Percentiles rank a stretch among this genome's conserved stretches.
These are phyloP conservation scores for Cololabis saira DNA, from an alignment of 2,113 vertebrate species.

Conservation along the genomic window DNA sequence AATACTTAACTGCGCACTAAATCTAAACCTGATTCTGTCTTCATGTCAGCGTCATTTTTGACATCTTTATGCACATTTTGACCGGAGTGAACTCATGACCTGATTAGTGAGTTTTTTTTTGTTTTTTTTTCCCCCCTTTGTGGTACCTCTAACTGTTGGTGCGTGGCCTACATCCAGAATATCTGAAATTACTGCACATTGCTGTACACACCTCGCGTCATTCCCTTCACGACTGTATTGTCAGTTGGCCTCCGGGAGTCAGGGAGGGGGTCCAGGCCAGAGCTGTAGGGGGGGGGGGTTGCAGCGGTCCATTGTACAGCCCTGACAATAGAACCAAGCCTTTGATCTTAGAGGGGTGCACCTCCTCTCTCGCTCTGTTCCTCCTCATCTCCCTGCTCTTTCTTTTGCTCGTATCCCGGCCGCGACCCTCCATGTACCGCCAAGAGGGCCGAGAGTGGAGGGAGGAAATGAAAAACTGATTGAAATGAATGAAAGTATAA, in stretches of 20 bases:
- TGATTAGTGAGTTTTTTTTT: not conserved
- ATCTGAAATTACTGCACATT: constrained; percentile 38
- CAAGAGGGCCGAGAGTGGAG: constrained; percentile 36
- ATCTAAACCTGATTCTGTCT: too few relatives aligned
- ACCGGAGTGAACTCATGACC: not conserved
- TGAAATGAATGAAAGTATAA: constrained; percentile 67
- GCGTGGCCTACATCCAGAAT: constrained; percentile 17
- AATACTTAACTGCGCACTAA: too few relatives aligned
- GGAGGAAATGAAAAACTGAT: constrained; percentile 66
- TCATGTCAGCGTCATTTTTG: too few relatives aligned
- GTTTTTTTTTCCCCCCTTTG: too few relatives aligned
- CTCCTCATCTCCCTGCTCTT: constrained; percentile 19
- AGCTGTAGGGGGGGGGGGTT: not conserved
- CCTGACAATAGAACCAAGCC: constrained; percentile 70
- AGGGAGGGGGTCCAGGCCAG: constrained; percentile 10
- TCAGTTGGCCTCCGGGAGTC: constrained; percentile 54
- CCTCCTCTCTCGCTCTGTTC: constrained; percentile 28
- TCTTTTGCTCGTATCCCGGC: constrained; percentile 31
- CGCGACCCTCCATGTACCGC: constrained; percentile 51
- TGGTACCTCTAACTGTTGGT: constrained; percentile 3
- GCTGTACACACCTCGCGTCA: constrained; percentile 31
- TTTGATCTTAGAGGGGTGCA: constrained; percentile 78
- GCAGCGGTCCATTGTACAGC: constrained; percentile 73
- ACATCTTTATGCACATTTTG: too few relatives aligned
- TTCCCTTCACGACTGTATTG: constrained; percentile 46